phyloP scores from a whole-genome alignment of 2,888 invertebrate genomes.

The Pristionchus arcanus region DNA sequence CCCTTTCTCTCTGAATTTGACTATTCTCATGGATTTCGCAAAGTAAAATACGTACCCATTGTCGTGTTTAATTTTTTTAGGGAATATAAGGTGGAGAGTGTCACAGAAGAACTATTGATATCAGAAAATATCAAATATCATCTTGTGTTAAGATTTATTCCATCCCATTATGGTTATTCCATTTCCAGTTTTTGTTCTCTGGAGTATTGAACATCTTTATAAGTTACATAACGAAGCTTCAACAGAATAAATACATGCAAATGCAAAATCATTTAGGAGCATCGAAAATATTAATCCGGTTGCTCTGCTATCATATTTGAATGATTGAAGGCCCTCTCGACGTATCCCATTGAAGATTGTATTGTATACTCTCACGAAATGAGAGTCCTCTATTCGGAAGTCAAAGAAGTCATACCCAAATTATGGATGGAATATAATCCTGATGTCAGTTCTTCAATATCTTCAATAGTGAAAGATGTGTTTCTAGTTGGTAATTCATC shows the following conservation, averaged over 20 bases:
- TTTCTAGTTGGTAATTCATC: conserved; percentile 65
- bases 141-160: background rate
- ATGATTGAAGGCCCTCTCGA: conserved; percentile 5
- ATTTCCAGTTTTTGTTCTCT: too few species aligned
- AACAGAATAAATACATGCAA: too few species aligned
- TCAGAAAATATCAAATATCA: background rate
- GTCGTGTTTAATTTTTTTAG: background rate
- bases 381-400: conserved; percentile 45
- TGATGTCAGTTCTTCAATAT: conserved; percentile 43
- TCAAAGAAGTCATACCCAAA: conserved; percentile 5
- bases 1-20: background rate
- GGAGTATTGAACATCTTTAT: too few species aligned
- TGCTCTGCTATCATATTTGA: background rate
- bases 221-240: too few species aligned
- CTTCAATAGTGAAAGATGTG: background rate
- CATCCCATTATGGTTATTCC: too few species aligned
- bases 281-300: too few species aligned
- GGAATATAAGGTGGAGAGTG: background rate
- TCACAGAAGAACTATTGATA: background rate
- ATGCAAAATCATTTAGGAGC: background rate
- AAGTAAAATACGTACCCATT: background rate
- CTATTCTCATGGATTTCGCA: background rate
- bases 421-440: conserved; percentile 55
- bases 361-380: conserved; percentile 14
- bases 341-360: conserved; percentile 19